These are phyloP conservation scores for Brachionus asplanchnoidis DNA, from an alignment of 1,140 invertebrate species.

Conservation along the genomic window DNA sequence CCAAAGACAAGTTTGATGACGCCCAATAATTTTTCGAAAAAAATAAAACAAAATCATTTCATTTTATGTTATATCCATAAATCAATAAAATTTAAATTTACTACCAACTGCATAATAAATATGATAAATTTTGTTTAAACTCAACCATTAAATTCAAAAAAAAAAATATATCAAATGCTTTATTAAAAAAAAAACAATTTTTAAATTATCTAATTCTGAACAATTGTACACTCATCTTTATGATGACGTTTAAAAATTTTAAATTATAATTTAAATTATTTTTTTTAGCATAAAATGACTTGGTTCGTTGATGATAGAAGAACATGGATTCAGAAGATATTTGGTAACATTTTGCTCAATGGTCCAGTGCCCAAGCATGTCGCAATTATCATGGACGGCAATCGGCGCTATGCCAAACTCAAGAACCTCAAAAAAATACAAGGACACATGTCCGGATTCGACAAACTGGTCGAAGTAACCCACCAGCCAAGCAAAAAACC, in stretches of 20 bases:
- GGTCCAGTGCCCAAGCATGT: conserved; percentile 82
- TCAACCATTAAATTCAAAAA: background rate
- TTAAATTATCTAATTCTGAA: background rate
- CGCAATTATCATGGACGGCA: conserved; percentile 98
- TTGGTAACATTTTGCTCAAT: background rate
- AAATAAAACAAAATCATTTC: no score
- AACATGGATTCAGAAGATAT: background rate
- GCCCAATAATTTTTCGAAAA: no score
- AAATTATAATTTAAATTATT: background rate
- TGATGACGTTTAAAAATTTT: background rate
- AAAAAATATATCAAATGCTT: no score
- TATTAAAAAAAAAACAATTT: background rate
- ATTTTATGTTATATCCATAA: no score
- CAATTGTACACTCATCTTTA: background rate
- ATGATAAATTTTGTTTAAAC: no score
- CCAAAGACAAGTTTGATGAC: no score
- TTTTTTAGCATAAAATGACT: conserved; percentile 1
- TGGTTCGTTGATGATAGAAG: conserved; percentile 25
- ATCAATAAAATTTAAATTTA: no score
- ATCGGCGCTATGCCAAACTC: conserved; percentile 84
- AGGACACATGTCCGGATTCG: conserved; percentile 88
- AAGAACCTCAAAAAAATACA: conserved; percentile 68
- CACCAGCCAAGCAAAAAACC: background rate
- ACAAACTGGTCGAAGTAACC: conserved; percentile 76
- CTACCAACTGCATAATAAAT: no score